These are phyloP conservation scores for Rotaria magnacalcarata DNA, from an alignment of 2,888 invertebrate species.

Conservation along the genomic window DNA sequence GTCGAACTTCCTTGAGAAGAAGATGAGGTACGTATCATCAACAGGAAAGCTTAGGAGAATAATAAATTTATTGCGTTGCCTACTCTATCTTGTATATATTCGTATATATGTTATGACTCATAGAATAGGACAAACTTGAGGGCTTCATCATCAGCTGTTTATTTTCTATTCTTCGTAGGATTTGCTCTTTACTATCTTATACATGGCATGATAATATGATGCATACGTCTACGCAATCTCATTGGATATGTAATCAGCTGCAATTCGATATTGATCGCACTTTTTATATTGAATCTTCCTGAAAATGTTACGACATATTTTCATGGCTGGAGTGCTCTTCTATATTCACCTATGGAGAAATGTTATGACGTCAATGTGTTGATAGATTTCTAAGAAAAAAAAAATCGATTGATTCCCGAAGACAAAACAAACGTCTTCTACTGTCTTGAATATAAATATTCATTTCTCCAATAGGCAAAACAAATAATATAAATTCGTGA, in stretches of 20 bases:
- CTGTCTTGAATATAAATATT: neutral
- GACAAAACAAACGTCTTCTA: too few relatives aligned
- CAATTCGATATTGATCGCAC: neutral
- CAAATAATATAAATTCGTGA: neutral
- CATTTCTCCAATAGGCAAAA: neutral
- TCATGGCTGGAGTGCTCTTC: neutral
- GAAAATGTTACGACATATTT: neutral
- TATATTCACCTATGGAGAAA: neutral
- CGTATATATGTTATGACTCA: neutral
- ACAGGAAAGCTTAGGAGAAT: neutral
- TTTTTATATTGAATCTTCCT: neutral
- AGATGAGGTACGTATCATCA: neutral
- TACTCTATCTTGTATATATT: neutral
- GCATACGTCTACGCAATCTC: neutral
- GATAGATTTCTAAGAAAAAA: neutral
- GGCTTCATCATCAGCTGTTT: neutral
- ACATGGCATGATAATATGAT: neutral
- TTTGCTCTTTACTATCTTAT: neutral
- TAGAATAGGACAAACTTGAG: neutral
- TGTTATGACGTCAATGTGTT: neutral
- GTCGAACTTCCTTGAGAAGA: neutral
- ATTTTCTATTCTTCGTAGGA: neutral
- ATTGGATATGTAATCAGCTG: neutral
- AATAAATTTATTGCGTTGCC: neutral
- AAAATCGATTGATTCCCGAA: too few relatives aligned